These are phyloP conservation scores for Cosmopolites sordidus DNA, from an alignment of 2,888 invertebrate genomes.

Conservation along the genomic window DNA sequence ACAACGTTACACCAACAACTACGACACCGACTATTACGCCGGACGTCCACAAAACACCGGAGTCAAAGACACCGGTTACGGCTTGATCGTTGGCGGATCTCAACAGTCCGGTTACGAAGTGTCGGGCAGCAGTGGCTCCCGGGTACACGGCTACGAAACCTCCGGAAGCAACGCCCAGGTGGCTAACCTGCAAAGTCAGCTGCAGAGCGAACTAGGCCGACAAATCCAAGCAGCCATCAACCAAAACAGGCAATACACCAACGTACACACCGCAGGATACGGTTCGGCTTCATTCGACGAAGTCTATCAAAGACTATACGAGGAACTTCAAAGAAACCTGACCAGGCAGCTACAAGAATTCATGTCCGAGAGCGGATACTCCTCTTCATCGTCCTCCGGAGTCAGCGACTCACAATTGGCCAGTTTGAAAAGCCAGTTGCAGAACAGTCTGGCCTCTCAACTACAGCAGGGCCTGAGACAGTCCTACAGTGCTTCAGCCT, in stretches of 20 bases:
- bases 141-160: slow-evolving; percentile 17
- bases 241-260: slow-evolving; percentile 15
- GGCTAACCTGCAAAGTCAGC: slow-evolving; percentile 32
- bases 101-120: neutral
- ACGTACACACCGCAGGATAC: slow-evolving; percentile 7
- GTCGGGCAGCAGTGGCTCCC: slow-evolving; percentile 11
- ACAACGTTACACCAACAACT: neutral
- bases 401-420: slow-evolving; percentile 35
- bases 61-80: slow-evolving; percentile 17
- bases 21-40: neutral
- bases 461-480: slow-evolving; percentile 42
- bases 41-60: slow-evolving; percentile 5
- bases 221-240: slow-evolving; percentile 36
- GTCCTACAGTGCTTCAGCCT: slow-evolving; percentile 36
- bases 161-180: slow-evolving; percentile 20
- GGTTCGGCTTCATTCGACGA: slow-evolving; percentile 12
- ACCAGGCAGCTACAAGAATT: slow-evolving; percentile 40
- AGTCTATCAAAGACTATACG: slow-evolving; percentile 36
- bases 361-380: slow-evolving; percentile 27
- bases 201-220: slow-evolving; percentile 38
- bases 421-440: slow-evolving; percentile 39
- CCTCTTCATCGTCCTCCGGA: slow-evolving; percentile 27
- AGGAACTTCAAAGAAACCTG: slow-evolving; percentile 43
- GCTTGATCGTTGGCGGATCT: slow-evolving; percentile 10
- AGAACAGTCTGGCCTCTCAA: slow-evolving; percentile 40